Evolutionary conservation across 2,888 invertebrate genomes (phyloP).

Genomic region (Lasioglossum lativentre): DNA sequence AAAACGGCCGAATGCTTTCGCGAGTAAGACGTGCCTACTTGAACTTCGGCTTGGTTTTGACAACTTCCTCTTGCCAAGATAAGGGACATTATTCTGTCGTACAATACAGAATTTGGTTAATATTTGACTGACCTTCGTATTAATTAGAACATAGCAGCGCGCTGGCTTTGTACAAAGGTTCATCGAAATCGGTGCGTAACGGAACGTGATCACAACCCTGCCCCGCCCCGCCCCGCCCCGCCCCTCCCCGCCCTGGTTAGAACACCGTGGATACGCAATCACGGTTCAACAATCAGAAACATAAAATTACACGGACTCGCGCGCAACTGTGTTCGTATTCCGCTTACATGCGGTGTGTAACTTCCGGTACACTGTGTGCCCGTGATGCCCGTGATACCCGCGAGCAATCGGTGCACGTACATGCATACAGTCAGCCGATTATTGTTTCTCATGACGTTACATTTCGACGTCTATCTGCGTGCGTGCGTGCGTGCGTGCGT

Average conservation of each 20-base stretch:
- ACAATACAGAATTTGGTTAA: not conserved
- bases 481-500: constrained; percentile 15
- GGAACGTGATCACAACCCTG: not conserved
- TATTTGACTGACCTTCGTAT: not conserved
- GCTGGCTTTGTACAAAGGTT: not conserved
- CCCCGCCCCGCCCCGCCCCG: no score
- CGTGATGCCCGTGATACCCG: constrained; percentile 23
- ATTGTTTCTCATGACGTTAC: constrained; percentile 47
- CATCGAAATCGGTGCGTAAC: not conserved
- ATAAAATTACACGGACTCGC: constrained; percentile 61
- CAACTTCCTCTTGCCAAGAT: not conserved
- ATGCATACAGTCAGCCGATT: constrained; percentile 54
- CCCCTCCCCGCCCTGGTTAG: not conserved
- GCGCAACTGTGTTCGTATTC: constrained; percentile 55
- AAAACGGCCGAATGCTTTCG: no score
- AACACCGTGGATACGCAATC: constrained; percentile 48
- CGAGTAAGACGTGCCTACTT: no score
- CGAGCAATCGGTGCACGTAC: constrained; percentile 9
- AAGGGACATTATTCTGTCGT: not conserved
- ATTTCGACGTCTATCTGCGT: constrained; percentile 6
- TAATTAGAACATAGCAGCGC: not conserved
- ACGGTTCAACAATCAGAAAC: constrained; percentile 48
- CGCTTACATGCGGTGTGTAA: constrained; percentile 77
- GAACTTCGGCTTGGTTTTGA: no score
- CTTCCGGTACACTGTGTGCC: constrained; percentile 67